Evolutionary conservation across 2,113 vertebrate species (phyloP).

Genomic region (Taxidea taxus): DNA sequence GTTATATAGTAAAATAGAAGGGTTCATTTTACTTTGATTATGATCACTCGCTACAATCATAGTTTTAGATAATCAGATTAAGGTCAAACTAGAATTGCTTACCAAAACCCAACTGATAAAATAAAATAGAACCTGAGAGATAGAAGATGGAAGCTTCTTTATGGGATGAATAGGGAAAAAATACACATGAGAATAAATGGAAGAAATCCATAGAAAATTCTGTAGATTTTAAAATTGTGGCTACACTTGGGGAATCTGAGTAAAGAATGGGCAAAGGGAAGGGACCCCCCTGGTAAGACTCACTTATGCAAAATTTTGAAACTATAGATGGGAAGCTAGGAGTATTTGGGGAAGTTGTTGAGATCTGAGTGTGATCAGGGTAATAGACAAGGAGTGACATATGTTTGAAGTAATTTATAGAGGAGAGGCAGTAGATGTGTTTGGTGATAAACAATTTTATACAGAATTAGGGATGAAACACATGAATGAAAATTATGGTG

Average conservation of each 20-base stretch:
- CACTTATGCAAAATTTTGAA: background rate
- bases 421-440: background rate
- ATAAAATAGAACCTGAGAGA: background rate
- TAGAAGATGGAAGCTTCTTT: background rate
- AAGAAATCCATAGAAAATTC: background rate
- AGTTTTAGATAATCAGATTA: background rate
- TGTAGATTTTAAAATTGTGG: background rate
- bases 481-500: slow-evolving; percentile 7
- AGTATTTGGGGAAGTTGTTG: background rate
- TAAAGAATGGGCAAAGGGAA: background rate
- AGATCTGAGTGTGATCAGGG: background rate
- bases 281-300: background rate
- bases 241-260: background rate
- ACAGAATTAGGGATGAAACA: background rate
- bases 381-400: background rate
- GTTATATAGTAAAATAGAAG: background rate
- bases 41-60: background rate
- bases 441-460: slow-evolving; percentile 7
- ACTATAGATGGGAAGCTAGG: background rate
- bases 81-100: background rate
- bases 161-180: background rate
- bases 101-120: background rate
- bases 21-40: background rate
- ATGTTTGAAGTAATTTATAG: background rate
- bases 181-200: background rate